These are phyloP conservation scores for Fratercula arctica DNA, from an alignment of 2,797 vertebrate species.

Conservation along the genomic window DNA sequence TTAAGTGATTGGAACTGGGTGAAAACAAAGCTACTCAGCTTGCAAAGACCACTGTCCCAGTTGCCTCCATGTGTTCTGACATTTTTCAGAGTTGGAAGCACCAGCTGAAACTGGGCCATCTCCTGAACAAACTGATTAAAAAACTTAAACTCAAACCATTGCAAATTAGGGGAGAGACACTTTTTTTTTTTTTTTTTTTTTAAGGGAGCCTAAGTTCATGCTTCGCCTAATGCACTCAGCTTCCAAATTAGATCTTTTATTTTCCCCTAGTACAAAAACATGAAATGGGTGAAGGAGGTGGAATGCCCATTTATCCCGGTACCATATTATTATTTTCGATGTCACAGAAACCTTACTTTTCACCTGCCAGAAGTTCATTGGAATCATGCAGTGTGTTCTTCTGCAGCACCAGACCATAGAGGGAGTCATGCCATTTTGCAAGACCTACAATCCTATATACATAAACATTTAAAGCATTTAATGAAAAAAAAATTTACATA, in stretches of 20 bases:
- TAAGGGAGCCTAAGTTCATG: not conserved
- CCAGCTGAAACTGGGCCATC: not conserved
- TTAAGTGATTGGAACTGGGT: not conserved
- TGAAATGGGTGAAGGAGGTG: not conserved
- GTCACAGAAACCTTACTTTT: not conserved
- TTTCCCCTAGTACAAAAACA: not conserved
- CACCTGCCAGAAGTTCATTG: not conserved
- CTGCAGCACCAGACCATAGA: not conserved
- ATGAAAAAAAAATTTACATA: rapidly evolving
- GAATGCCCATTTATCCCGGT: not conserved
- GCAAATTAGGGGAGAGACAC: not conserved
- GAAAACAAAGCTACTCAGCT: not conserved
- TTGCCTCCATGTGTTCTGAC: not conserved
- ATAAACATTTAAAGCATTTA: not conserved
- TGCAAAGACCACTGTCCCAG: not conserved
- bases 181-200: not conserved
- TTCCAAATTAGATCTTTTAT: not conserved
- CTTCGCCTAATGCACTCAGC: not conserved
- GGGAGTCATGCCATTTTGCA: not conserved
- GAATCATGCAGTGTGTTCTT: not conserved
- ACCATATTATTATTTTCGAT: not conserved
- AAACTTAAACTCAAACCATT: not conserved
- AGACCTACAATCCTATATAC: not conserved
- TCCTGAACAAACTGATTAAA: not conserved
- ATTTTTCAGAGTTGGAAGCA: not conserved